Evolutionary conservation across 2,797 vertebrate species (phyloP).

Genomic region (Phaenicophaeus curvirostris): DNA sequence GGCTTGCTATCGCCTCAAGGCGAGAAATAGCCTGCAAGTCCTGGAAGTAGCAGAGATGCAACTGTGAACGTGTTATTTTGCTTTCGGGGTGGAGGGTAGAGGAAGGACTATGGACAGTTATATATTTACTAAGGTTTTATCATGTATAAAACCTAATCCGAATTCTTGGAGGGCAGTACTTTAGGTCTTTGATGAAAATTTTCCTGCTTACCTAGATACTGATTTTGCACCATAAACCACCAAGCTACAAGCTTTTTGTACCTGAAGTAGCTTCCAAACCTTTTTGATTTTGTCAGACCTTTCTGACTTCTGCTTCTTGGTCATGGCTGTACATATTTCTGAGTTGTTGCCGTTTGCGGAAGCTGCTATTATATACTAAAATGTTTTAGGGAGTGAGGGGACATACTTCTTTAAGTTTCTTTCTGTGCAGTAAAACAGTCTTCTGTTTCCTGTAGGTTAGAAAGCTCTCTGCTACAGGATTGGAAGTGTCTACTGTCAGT

Average conservation of each 20-base stretch:
- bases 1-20: background rate
- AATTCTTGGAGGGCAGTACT: background rate
- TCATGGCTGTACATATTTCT: background rate
- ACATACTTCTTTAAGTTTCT: background rate
- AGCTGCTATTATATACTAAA: background rate
- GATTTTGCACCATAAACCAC: background rate
- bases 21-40: background rate
- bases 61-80: background rate
- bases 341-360: background rate
- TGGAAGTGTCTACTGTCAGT: background rate
- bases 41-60: background rate
- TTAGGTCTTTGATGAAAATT: background rate
- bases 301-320: background rate
- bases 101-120: background rate
- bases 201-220: background rate
- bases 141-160: background rate
- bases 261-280: background rate
- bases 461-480: background rate
- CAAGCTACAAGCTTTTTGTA: background rate
- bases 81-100: background rate
- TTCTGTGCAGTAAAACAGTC: background rate
- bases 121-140: background rate
- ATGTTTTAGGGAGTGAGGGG: fast-evolving
- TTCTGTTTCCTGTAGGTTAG: background rate
- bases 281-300: background rate